These are phyloP conservation scores for Onychomys arenicola DNA, from an alignment of 2,797 vertebrate species.

Conservation along the genomic window DNA sequence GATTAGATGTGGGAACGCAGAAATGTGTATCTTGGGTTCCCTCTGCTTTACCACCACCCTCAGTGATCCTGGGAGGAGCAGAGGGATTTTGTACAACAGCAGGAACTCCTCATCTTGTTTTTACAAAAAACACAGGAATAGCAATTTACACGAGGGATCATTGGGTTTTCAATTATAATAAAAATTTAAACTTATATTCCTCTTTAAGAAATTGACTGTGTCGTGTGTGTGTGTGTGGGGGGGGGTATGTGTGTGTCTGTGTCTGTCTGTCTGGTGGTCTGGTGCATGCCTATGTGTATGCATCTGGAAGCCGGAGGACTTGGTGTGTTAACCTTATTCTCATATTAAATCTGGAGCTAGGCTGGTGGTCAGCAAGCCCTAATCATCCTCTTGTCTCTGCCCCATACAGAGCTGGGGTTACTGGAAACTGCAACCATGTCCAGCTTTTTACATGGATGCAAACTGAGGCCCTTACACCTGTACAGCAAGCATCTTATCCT, in stretches of 20 bases:
- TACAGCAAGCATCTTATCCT: not conserved
- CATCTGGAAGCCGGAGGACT: not conserved
- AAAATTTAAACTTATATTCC: conserved; percentile 35
- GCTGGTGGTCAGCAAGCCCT: not conserved
- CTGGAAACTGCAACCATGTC: not conserved
- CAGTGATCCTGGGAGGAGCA: not conserved
- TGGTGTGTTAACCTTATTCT: not conserved
- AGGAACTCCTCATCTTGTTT: not conserved
- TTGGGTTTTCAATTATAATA: conserved; percentile 33
- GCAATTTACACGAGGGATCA: not conserved
- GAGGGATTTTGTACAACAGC: not conserved
- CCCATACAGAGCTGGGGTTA: not conserved
- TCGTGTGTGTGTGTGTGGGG: not conserved
- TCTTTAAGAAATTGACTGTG: not conserved
- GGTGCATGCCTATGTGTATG: not conserved
- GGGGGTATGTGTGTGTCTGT: not conserved
- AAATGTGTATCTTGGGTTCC: not conserved
- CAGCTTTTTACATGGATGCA: not conserved
- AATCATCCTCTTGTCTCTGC: not conserved
- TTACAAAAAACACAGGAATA: not conserved
- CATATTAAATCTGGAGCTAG: not conserved
- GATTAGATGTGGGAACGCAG: not conserved
- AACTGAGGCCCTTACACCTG: not conserved
- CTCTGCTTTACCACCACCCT: too few species aligned
- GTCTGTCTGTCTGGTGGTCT: not conserved